Conservation (phyloP, 1,140 invertebrate genomes). For the Archegozetes longisetosus region DNA sequence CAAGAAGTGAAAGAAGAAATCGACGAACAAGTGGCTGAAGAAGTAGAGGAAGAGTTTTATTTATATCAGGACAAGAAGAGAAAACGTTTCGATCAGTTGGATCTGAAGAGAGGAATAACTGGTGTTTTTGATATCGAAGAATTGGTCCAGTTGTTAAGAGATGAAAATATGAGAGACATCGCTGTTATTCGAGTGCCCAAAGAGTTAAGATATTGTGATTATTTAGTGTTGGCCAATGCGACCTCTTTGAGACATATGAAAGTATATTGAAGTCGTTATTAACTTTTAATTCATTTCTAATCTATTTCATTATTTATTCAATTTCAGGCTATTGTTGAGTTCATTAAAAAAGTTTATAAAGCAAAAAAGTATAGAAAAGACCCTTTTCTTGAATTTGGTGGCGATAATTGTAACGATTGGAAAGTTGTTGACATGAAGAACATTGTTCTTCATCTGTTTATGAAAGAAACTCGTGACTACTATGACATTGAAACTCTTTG, state of each 20-base stretch:
- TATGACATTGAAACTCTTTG: slow-evolving; percentile 84
- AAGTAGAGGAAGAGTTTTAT: too few relatives aligned
- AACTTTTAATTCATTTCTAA: neutral
- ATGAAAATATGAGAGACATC: slow-evolving; percentile 60
- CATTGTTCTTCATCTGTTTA: slow-evolving; percentile 78
- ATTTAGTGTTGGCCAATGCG: slow-evolving; percentile 58
- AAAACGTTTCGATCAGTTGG: neutral
- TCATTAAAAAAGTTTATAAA: slow-evolving; percentile 48
- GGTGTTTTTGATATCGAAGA: slow-evolving; percentile 78
- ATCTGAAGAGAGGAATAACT: slow-evolving; percentile 39
- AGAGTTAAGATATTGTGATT: slow-evolving; percentile 58
- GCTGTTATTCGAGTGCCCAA: slow-evolving; percentile 59
- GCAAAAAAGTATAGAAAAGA: slow-evolving; percentile 38
- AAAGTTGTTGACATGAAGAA: slow-evolving; percentile 73
- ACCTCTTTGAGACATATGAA: slow-evolving; percentile 53
- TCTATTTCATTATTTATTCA: neutral
- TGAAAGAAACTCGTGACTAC: slow-evolving; percentile 41
- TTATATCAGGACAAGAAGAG: neutral
- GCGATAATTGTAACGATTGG: slow-evolving; percentile 57
- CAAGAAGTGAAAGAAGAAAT: neutral
- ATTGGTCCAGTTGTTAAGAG: slow-evolving; percentile 51
- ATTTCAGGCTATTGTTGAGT: slow-evolving; percentile 44
- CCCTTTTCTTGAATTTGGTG: slow-evolving; percentile 54
- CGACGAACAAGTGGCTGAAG: neutral
- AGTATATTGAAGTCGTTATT: neutral